A percentile compares a stretch with the other conserved stretches of the same genome.
Conservation (phyloP, 2,113 vertebrate genomes). For the Oreochromis spilurus region DNA sequence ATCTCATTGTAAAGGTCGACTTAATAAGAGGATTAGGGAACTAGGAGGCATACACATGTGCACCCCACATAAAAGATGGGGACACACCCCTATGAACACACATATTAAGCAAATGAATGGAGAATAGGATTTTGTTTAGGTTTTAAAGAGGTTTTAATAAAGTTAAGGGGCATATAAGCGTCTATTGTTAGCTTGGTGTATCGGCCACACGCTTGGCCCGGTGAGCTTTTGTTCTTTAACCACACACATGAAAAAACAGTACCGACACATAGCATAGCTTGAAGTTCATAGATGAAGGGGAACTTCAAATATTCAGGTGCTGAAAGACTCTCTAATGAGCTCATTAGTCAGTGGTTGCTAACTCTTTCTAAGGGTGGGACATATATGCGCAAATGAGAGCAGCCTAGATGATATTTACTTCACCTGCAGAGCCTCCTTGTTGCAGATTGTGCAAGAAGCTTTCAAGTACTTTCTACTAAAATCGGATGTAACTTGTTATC, state of each 20-base stretch:
- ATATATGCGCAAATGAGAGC: neutral
- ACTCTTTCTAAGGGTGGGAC: neutral
- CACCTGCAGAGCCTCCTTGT: neutral
- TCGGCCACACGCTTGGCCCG: neutral
- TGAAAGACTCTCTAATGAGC: slow-evolving; percentile 22
- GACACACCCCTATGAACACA: neutral
- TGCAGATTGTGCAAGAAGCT: neutral
- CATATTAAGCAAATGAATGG: neutral
- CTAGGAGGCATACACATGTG: neutral
- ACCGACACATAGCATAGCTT: neutral
- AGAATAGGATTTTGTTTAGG: neutral
- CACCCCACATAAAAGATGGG: neutral
- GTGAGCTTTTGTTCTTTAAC: neutral
- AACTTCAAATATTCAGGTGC: neutral
- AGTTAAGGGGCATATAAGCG: neutral
- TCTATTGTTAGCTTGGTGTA: neutral
- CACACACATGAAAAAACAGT: neutral
- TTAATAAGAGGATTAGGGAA: slow-evolving; percentile 9
- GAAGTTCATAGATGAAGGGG: neutral
- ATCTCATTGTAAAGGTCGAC: slow-evolving; percentile 4
- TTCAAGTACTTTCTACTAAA: neutral
- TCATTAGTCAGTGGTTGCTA: slow-evolving; percentile 18
- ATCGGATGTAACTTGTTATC: neutral
- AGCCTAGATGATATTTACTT: neutral
- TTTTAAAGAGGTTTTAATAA: neutral